Conservation (phyloP, 2,888 invertebrate species). For the Pammene fasciana region DNA sequence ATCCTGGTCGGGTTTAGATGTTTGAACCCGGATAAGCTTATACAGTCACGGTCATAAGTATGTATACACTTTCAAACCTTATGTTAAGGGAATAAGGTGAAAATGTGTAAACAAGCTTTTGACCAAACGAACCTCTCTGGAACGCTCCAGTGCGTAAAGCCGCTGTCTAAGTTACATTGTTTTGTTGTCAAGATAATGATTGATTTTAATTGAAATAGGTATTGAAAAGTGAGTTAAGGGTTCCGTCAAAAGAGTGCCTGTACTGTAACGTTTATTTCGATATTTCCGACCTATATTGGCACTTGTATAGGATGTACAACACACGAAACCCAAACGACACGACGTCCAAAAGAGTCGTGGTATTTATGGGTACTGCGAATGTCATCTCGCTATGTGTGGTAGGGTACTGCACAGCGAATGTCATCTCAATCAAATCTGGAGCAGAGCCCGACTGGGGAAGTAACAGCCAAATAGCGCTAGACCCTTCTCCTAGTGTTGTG, state of each 20-base stretch:
- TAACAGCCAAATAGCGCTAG: no score
- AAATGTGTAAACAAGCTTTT: not conserved
- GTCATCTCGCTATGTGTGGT: no score
- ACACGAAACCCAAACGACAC: no score
- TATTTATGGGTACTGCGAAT: no score
- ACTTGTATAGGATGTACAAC: no score
- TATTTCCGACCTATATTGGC: no score
- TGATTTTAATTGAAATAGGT: conserved; percentile 44
- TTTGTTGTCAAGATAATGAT: conserved; percentile 53
- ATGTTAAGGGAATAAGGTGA: conserved; percentile 3
- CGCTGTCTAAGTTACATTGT: conserved; percentile 58
- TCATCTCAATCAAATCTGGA: no score
- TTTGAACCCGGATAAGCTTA: conserved; percentile 76
- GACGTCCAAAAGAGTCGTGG: no score
- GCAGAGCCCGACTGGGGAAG: no score
- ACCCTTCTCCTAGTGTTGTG: no score
- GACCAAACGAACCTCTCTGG: conserved; percentile 42
- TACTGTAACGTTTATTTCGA: no score
- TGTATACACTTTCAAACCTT: not conserved
- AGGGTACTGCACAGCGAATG: no score
- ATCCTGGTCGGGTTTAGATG: conserved; percentile 31
- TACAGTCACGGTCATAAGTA: not conserved
- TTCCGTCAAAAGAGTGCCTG: not conserved
- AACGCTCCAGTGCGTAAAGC: conserved; percentile 64
- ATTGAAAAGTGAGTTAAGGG: not conserved